phyloP scores from a whole-genome alignment of 2,797 vertebrate genomes.

The Pterois miles region DNA sequence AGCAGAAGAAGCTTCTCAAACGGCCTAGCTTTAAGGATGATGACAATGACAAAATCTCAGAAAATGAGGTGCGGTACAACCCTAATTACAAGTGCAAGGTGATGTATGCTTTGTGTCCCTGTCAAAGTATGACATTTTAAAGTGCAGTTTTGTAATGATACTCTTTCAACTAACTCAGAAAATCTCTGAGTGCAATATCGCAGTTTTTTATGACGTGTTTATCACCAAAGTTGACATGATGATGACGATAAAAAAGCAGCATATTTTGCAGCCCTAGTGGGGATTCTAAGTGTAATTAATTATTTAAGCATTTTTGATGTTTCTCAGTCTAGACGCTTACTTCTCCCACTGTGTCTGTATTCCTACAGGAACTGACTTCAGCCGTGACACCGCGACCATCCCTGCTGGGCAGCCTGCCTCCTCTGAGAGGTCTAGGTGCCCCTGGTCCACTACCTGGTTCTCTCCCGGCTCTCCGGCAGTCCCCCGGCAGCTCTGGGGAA shows the following conservation, averaged over 20 bases:
- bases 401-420: conserved; percentile 81
- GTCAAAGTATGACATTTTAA: too few relatives aligned
- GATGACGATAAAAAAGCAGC: too few relatives aligned
- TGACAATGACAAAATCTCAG: conserved; percentile 77
- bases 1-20: conserved; percentile 74
- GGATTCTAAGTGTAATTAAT: too few relatives aligned
- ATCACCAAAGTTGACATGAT: too few relatives aligned
- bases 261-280: too few relatives aligned
- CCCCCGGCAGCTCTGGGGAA: conserved; percentile 58
- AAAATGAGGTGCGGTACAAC: conserved; percentile 65
- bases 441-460: conserved; percentile 40
- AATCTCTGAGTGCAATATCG: too few relatives aligned
- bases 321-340: too few relatives aligned
- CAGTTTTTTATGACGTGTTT: too few relatives aligned
- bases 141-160: too few relatives aligned
- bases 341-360: too few relatives aligned
- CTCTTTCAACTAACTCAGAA: too few relatives aligned
- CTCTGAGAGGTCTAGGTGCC: conserved; percentile 79
- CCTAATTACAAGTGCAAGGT: not conserved
- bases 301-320: too few relatives aligned
- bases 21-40: conserved; percentile 57
- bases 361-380: conserved; percentile 65
- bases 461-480: conserved; percentile 45
- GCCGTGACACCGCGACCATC: conserved; percentile 72
- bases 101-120: not conserved